Conservation (phyloP, 2,797 vertebrate species). For the Oreochromis mossambicus region DNA sequence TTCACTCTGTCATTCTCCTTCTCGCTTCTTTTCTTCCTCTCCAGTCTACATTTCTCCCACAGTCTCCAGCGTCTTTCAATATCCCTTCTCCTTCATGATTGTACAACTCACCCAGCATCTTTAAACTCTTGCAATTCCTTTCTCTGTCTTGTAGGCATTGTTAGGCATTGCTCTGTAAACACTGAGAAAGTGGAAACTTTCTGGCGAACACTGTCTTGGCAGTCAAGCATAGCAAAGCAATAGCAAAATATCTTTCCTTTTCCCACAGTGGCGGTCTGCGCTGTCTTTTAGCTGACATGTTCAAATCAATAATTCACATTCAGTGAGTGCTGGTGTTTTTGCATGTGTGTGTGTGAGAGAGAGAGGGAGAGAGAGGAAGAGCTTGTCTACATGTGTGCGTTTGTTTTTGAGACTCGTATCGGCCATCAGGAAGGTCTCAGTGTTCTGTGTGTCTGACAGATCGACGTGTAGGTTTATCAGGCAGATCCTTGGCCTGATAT, state of each 20-base stretch:
- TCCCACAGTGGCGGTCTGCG: conserved; percentile 49
- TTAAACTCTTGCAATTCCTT: conserved; percentile 23
- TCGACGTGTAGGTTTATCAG: conserved; percentile 70
- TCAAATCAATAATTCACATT: conserved; percentile 77
- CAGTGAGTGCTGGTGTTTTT: conserved; percentile 36
- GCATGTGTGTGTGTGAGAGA: neutral
- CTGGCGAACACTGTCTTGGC: conserved; percentile 24
- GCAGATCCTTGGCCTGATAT: conserved; percentile 61
- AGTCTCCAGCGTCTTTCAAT: conserved; percentile 24
- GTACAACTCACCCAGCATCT: conserved; percentile 19
- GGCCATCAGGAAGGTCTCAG: conserved; percentile 29
- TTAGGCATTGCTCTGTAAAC: conserved; percentile 47
- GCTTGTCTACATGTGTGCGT: conserved; percentile 9
- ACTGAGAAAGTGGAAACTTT: conserved; percentile 54
- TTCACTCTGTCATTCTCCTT: conserved; percentile 12
- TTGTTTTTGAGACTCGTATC: conserved; percentile 27
- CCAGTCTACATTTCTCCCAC: conserved; percentile 11
- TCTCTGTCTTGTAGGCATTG: conserved; percentile 45
- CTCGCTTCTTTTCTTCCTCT: conserved; percentile 14
- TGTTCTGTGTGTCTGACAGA: conserved; percentile 49
- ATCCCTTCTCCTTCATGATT: conserved; percentile 11
- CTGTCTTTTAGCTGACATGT: conserved; percentile 72
- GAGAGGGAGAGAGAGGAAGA: neutral
- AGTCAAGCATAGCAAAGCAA: conserved; percentile 58
- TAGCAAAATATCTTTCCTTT: conserved; percentile 56